These are phyloP conservation scores for Ptyas mucosa DNA, from an alignment of 2,113 vertebrate species.

Conservation along the genomic window DNA sequence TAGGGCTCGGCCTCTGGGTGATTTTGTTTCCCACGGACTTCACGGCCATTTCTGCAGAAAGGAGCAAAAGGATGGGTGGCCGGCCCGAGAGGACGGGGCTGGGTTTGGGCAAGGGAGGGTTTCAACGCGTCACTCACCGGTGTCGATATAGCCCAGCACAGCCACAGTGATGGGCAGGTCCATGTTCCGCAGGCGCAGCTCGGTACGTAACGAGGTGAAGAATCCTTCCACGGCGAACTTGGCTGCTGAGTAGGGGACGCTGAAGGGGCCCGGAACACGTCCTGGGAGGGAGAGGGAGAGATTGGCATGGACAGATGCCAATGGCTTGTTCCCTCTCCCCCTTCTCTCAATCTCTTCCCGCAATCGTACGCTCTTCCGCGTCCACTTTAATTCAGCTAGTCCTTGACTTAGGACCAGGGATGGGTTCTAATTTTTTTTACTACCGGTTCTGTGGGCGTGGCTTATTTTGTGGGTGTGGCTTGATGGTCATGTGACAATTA, in stretches of 20 bases:
- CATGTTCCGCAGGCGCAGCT: conserved; percentile 20
- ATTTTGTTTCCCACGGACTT: conserved; percentile 8
- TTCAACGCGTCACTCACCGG: conserved; percentile 20
- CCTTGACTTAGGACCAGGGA: background rate
- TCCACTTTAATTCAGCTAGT: background rate
- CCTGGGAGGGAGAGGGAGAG: background rate
- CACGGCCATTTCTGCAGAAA: conserved; percentile 29
- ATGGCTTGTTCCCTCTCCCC: background rate
- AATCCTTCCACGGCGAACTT: conserved; percentile 51
- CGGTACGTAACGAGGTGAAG: conserved; percentile 27
- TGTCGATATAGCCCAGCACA: conserved; percentile 47
- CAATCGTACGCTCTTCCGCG: background rate
- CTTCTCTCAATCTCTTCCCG: background rate
- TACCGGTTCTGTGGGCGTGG: too few relatives aligned
- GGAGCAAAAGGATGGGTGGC: background rate
- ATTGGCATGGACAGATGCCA: background rate
- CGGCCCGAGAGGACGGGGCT: background rate
- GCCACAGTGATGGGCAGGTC: conserved; percentile 38
- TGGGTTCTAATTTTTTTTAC: too few relatives aligned
- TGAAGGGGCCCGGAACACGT: conserved; percentile 26
- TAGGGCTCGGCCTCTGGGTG: conserved; percentile 4
- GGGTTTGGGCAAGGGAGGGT: background rate
- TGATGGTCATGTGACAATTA: too few relatives aligned
- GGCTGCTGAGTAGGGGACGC: conserved; percentile 3
- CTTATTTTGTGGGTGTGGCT: too few relatives aligned